Evolutionary conservation across 2,888 invertebrate genomes (phyloP).

Genomic region (Xylophagus ater): DNA sequence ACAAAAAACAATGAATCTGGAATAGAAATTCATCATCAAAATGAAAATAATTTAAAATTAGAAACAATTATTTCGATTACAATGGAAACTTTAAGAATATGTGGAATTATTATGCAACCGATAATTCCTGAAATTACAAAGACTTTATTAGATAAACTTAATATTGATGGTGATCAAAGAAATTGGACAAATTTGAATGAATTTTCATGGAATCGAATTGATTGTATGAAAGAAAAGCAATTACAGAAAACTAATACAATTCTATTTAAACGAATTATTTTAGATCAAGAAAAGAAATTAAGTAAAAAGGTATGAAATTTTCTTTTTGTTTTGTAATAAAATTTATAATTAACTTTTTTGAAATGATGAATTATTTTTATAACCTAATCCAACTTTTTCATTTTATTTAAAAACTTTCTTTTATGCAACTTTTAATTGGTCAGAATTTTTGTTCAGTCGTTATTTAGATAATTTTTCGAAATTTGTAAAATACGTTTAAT

Average conservation of each 20-base stretch:
- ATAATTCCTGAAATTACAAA: slow-evolving; percentile 64
- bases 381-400: too few relatives aligned
- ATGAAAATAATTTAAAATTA: slow-evolving; percentile 46
- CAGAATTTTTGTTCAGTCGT: too few relatives aligned
- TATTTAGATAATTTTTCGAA: too few relatives aligned
- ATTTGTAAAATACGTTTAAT: too few relatives aligned
- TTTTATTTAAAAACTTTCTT: too few relatives aligned
- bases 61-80: slow-evolving; percentile 68
- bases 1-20: slow-evolving; percentile 1
- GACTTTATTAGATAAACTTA: slow-evolving; percentile 59
- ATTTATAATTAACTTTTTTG: too few relatives aligned
- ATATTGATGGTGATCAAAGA: slow-evolving; percentile 40
- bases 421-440: too few relatives aligned
- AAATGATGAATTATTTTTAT: too few relatives aligned
- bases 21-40: slow-evolving; percentile 27
- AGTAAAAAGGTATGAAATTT: too few relatives aligned
- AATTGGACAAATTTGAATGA: slow-evolving; percentile 41
- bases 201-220: slow-evolving; percentile 20
- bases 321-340: too few relatives aligned
- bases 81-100: slow-evolving; percentile 72
- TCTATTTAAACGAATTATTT: slow-evolving; percentile 31
- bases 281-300: too few relatives aligned
- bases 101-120: slow-evolving; percentile 72
- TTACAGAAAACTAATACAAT: slow-evolving; percentile 23
- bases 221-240: slow-evolving; percentile 6